These are phyloP conservation scores for Heliothis subflexa DNA, from an alignment of 1,140 invertebrate species.

Conservation along the genomic window DNA sequence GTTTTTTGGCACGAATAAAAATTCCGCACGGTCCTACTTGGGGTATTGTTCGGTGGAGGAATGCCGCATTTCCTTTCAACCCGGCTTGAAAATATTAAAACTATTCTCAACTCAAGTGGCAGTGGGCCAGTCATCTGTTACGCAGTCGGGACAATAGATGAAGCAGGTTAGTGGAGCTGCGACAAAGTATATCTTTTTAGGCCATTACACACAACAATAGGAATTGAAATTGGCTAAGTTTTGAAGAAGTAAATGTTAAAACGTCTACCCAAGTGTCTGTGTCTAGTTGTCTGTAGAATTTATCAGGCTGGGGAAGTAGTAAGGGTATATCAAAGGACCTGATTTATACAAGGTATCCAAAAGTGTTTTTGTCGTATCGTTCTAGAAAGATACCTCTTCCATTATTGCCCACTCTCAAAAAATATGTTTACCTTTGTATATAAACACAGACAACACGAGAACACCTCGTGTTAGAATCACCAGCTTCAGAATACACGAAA, in stretches of 20 bases:
- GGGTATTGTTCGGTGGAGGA: constrained; percentile 33
- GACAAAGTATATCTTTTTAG: not conserved
- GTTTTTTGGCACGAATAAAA: constrained; percentile 57
- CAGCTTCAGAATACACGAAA: not conserved
- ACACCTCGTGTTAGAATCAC: not conserved
- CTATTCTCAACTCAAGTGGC: constrained; percentile 49
- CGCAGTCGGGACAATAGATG: constrained; percentile 13
- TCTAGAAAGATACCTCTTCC: no score
- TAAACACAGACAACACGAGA: not conserved
- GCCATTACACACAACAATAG: no score
- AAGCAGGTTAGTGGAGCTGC: constrained; percentile 3
- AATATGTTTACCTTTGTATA: not conserved
- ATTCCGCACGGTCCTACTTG: constrained; percentile 21
- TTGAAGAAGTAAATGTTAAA: no score
- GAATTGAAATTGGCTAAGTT: no score
- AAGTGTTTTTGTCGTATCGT: no score
- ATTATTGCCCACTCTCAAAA: no score
- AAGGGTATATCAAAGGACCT: no score
- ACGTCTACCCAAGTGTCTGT: no score
- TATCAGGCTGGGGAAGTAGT: no score
- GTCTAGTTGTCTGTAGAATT: no score
- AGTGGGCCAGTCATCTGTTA: constrained; percentile 43
- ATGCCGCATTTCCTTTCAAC: constrained; percentile 49
- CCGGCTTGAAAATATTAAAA: constrained; percentile 50
- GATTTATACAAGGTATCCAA: no score